These are phyloP conservation scores for Brachyalestes nurse DNA, from an alignment of 2,797 vertebrate species.

Conservation along the genomic window DNA sequence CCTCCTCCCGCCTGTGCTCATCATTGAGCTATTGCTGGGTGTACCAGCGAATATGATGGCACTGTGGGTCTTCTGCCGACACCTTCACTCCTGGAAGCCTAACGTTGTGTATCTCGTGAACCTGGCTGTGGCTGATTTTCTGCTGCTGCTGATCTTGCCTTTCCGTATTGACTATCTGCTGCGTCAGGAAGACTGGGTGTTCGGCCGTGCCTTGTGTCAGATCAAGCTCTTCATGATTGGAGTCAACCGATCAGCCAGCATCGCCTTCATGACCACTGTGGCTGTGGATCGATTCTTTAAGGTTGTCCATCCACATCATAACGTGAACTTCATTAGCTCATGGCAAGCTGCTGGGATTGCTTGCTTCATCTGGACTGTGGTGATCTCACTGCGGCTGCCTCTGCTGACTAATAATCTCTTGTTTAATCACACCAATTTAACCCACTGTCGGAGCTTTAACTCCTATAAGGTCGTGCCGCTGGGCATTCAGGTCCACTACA, in stretches of 20 bases:
- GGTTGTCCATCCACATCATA: conserved; percentile 74
- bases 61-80: conserved; percentile 76
- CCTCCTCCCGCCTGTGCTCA: conserved; percentile 68
- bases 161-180: conserved; percentile 71
- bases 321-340: conserved; percentile 60
- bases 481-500: conserved; percentile 66
- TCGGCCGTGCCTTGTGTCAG: conserved; percentile 63
- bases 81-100: conserved; percentile 66
- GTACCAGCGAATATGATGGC: conserved; percentile 70
- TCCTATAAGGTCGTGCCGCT: not conserved
- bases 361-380: conserved; percentile 66
- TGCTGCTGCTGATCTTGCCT: conserved; percentile 75
- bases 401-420: conserved; percentile 65
- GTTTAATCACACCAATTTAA: rapidly evolving
- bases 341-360: conserved; percentile 47
- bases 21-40: conserved; percentile 76
- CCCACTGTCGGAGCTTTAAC: conserved; percentile 69
- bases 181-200: conserved; percentile 64
- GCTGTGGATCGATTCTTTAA: conserved; percentile 79
- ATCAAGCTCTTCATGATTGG: conserved; percentile 77
- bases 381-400: conserved; percentile 68
- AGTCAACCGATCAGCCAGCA: conserved; percentile 75
- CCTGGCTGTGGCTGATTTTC: conserved; percentile 76
- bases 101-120: conserved; percentile 77
- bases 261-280: conserved; percentile 76